These are phyloP conservation scores for Herpetotheres cachinnans DNA, from an alignment of 2,113 vertebrate genomes.

Conservation along the genomic window DNA sequence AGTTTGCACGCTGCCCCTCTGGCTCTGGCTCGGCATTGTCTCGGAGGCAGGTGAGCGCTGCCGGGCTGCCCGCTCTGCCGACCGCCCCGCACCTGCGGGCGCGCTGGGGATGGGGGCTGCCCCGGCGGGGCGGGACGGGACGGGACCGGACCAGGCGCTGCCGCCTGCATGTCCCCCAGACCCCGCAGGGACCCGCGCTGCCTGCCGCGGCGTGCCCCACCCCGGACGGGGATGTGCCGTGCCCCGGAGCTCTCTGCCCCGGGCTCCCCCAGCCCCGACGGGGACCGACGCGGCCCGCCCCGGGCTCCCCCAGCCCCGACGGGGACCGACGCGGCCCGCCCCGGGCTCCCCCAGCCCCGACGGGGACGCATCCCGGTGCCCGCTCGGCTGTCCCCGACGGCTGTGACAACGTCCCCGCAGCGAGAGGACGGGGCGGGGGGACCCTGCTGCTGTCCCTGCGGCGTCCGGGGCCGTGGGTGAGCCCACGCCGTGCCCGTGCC, in stretches of 20 bases:
- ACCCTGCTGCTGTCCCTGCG: not conserved
- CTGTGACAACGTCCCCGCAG: not conserved
- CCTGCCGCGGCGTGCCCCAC: not conserved
- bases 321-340: not conserved
- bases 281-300: not conserved
- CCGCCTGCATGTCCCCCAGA: not conserved
- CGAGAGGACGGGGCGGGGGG: not conserved
- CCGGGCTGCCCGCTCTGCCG: not conserved
- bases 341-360: not conserved
- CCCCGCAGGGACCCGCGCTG: not conserved
- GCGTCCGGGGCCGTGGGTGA: not conserved
- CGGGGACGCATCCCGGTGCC: not conserved
- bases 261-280: not conserved
- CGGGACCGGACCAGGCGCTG: not conserved
- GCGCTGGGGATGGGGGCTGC: not conserved
- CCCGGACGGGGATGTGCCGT: not conserved
- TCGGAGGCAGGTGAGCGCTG: conserved; percentile 84
- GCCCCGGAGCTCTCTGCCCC: not conserved
- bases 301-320: not conserved
- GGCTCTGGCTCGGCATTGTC: conserved; percentile 85
- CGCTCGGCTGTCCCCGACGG: not conserved
- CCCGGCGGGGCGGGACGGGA: not conserved
- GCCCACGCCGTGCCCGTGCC: not conserved
- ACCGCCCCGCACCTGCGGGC: not conserved
- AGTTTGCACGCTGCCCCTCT: conserved; percentile 80